Percentiles rank a stretch among this genome's conserved stretches.
Conservation (phyloP, 2,888 invertebrate genomes). For the Apamea anceps region DNA sequence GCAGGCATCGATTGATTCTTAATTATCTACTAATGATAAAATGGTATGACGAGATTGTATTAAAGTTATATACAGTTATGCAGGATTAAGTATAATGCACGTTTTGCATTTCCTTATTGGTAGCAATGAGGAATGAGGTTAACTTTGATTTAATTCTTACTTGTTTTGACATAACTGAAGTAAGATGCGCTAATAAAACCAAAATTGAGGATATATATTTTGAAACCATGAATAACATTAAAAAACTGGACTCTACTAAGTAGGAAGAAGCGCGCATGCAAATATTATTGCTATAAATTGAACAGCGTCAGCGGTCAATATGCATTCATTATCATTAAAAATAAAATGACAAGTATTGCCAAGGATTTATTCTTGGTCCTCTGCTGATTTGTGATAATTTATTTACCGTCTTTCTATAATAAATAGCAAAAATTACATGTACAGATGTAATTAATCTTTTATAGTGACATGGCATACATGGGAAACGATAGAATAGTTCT, state of each 20-base stretch:
- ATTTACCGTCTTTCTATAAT: not conserved
- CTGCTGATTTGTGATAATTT: not conserved
- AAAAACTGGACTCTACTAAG: not conserved
- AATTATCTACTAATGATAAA: slow-evolving; percentile 7
- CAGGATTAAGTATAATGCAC: not conserved
- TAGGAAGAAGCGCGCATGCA: not conserved
- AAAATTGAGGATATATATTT: not conserved
- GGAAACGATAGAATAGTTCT: not conserved
- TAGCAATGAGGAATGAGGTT: not conserved
- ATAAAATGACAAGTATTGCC: not conserved
- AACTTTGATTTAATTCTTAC: not conserved
- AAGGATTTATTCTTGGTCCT: not conserved
- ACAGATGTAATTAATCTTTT: not conserved
- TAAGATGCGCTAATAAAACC: not conserved
- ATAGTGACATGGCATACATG: not conserved
- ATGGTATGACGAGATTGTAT: not conserved
- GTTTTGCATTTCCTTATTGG: not conserved
- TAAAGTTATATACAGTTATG: slow-evolving; percentile 1
- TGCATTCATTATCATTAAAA: not conserved
- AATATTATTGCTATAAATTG: not conserved
- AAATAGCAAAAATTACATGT: not conserved
- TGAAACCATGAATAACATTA: not conserved
- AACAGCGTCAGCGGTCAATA: not conserved
- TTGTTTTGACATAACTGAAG: not conserved
- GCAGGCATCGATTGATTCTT: slow-evolving; percentile 16